phyloP scores from a whole-genome alignment of 2,888 invertebrate genomes.

The Cactoblastis cactorum region DNA sequence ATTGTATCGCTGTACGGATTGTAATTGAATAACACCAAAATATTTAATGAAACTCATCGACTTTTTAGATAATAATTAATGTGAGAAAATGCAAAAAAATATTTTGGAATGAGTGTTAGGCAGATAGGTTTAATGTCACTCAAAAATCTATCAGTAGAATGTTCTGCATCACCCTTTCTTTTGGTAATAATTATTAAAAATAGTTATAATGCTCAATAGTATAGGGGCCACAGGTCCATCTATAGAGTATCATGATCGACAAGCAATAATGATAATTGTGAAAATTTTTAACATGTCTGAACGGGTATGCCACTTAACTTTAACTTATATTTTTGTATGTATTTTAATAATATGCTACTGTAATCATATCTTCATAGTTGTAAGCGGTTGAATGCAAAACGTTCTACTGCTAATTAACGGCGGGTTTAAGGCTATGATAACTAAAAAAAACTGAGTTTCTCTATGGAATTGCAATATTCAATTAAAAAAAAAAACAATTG shows the following conservation, averaged over 20 bases:
- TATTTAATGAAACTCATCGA: constrained; percentile 74
- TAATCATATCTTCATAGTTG: constrained; percentile 76
- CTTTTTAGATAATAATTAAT: constrained; percentile 73
- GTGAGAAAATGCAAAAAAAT: constrained; percentile 49
- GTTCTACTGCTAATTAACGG: constrained; percentile 54
- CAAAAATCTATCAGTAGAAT: constrained; percentile 54
- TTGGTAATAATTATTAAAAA: constrained; percentile 62
- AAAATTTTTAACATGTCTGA: constrained; percentile 57
- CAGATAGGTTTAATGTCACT: constrained; percentile 48
- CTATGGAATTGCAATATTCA: no score
- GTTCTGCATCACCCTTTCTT: constrained; percentile 63
- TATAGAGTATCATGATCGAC: constrained; percentile 43
- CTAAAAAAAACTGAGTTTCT: no score
- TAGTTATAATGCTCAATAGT: constrained; percentile 74
- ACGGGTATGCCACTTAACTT: constrained; percentile 57
- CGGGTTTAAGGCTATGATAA: constrained; percentile 31
- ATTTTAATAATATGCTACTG: constrained; percentile 71
- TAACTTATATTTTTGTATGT: constrained; percentile 75
- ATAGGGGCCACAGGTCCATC: constrained; percentile 46
- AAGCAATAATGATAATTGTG: constrained; percentile 70
- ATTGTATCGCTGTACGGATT: constrained; percentile 37
- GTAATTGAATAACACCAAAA: constrained; percentile 78
- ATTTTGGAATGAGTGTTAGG: constrained; percentile 68
- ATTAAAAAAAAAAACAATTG: background rate
- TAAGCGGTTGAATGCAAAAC: constrained; percentile 67